phyloP scores from a whole-genome alignment of 2,797 vertebrate species.

The Anniella stebbinsi region DNA sequence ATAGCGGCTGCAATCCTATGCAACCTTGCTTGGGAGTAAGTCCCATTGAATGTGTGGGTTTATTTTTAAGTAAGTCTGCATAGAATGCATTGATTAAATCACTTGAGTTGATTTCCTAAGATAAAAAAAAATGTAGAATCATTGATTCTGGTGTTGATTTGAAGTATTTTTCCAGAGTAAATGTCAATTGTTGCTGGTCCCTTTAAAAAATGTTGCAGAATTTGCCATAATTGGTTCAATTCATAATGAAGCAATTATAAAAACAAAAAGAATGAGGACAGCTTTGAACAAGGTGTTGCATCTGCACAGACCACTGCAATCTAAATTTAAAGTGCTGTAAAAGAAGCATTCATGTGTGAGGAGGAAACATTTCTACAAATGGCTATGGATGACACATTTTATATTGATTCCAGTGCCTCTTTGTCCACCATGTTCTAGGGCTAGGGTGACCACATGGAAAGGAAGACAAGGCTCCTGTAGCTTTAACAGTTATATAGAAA shows the following conservation, averaged over 20 bases:
- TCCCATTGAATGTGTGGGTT: background rate
- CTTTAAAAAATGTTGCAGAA: background rate
- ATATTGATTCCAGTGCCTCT: too few species aligned
- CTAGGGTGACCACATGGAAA: too few species aligned
- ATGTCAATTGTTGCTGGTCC: background rate
- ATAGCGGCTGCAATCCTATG: background rate
- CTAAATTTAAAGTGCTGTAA: background rate
- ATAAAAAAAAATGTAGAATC: background rate
- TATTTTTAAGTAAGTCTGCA: background rate
- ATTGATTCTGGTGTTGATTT: background rate
- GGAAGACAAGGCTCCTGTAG: too few species aligned
- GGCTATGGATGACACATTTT: background rate
- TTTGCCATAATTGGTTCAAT: background rate
- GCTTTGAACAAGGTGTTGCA: background rate
- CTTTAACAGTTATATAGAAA: too few species aligned
- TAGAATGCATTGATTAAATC: background rate
- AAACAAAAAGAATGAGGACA: background rate
- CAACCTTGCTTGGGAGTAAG: background rate
- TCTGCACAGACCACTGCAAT: background rate
- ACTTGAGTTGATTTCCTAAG: background rate
- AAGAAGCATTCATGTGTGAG: background rate
- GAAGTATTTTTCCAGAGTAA: background rate
- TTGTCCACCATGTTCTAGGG: background rate
- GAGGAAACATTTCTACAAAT: background rate
- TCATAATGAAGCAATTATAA: background rate